These are phyloP conservation scores for Pantherophis vulpinus DNA, from an alignment of 2,797 vertebrate species.

Conservation along the genomic window DNA sequence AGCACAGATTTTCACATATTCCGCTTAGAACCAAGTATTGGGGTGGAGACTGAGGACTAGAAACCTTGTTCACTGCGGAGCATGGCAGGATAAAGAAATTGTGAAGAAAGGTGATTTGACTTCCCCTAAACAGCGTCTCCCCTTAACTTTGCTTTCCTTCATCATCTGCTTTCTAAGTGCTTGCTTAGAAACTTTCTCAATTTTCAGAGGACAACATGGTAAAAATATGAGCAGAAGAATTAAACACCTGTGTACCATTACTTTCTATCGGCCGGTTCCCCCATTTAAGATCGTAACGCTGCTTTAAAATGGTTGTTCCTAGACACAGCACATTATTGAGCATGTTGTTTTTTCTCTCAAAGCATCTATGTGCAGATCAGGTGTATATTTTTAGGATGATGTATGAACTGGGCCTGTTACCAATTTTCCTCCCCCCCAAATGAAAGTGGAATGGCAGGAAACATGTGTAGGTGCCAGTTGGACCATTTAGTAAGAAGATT, in stretches of 20 bases:
- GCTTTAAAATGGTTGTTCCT: background rate
- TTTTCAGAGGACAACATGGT: background rate
- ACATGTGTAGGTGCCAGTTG: background rate
- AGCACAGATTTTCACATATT: background rate
- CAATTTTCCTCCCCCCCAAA: background rate
- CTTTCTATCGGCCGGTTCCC: conserved; percentile 32
- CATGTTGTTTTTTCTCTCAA: background rate
- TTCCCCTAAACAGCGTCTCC: too few relatives aligned
- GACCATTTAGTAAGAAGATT: background rate
- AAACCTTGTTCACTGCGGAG: background rate
- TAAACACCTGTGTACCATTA: background rate
- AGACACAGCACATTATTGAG: background rate
- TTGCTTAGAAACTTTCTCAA: background rate
- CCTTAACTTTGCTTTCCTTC: conserved; percentile 4
- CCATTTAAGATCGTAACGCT: background rate
- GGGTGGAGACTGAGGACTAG: background rate
- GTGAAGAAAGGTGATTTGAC: background rate
- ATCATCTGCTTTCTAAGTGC: conserved; percentile 2
- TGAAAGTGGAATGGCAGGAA: background rate
- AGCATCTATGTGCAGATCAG: background rate
- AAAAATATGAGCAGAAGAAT: background rate
- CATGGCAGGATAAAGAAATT: background rate
- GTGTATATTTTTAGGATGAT: background rate
- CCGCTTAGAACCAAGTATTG: background rate
- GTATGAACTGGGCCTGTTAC: background rate